A percentile compares a stretch with the other conserved stretches of the same genome.
Evolutionary conservation across 2,888 invertebrate species (phyloP).

Genomic region (Perizoma flavofasciatum): DNA sequence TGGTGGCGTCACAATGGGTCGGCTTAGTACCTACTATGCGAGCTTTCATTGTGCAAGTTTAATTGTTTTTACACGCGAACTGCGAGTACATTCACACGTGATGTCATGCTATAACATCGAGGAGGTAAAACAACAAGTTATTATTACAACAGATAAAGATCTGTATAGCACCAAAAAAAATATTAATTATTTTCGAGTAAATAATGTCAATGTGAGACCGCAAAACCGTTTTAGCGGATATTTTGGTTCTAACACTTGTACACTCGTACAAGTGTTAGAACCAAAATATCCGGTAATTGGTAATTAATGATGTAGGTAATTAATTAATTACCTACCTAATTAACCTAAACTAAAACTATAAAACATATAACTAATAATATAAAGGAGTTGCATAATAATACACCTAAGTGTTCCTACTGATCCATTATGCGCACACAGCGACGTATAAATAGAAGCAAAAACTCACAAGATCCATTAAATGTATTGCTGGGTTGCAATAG

Average conservation of each 20-base stretch:
- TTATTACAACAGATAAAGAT: too few relatives aligned
- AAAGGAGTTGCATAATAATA: constrained; percentile 59
- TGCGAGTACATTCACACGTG: constrained; percentile 32
- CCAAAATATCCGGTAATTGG: too few relatives aligned
- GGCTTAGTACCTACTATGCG: constrained; percentile 42
- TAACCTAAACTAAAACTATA: constrained; percentile 4
- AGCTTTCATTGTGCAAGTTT: constrained; percentile 72
- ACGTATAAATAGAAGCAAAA: constrained; percentile 82
- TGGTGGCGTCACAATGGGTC: constrained; percentile 61
- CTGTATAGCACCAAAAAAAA: too few relatives aligned
- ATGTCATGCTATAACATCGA: constrained; percentile 33
- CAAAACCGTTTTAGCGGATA: too few relatives aligned
- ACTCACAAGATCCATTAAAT: constrained; percentile 82
- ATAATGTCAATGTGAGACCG: too few relatives aligned
- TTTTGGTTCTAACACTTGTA: too few relatives aligned
- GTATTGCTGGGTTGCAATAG: constrained; percentile 69
- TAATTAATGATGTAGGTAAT: too few relatives aligned
- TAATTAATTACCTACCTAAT: too few relatives aligned
- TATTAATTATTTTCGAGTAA: too few relatives aligned
- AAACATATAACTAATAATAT: constrained; percentile 32
- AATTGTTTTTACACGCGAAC: constrained; percentile 69
- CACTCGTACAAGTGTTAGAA: too few relatives aligned
- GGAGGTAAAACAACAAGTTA: neutral
- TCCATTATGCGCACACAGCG: constrained; percentile 81
- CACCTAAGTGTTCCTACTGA: constrained; percentile 72